Evolutionary conservation across 2,797 vertebrate species (phyloP).

Genomic region (Sebastes paucispinis): DNA sequence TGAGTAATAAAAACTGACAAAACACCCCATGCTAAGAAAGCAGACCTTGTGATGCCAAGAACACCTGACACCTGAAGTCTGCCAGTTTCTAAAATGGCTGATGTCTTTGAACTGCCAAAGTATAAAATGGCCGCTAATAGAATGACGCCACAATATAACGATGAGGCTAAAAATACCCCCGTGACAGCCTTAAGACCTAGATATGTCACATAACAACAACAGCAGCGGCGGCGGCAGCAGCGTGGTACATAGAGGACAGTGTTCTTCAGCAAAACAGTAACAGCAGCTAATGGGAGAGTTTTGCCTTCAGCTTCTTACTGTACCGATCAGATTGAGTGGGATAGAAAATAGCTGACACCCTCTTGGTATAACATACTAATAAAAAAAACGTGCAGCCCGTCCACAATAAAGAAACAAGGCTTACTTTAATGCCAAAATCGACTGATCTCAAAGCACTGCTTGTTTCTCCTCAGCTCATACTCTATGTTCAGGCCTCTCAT

Average conservation of each 20-base stretch:
- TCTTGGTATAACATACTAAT: background rate
- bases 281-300: constrained; percentile 9
- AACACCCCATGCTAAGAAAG: constrained; percentile 20
- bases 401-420: background rate
- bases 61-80: constrained; percentile 60
- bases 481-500: background rate
- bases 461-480: background rate
- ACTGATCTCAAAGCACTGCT: background rate
- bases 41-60: constrained; percentile 42
- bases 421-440: background rate
- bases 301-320: constrained; percentile 8
- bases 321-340: background rate
- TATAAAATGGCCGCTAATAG: constrained; percentile 72
- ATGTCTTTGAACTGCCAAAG: constrained; percentile 59
- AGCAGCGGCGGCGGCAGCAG: constrained; percentile 39
- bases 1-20: constrained; percentile 33
- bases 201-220: constrained; percentile 67
- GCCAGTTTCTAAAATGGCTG: constrained; percentile 67
- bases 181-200: constrained; percentile 67
- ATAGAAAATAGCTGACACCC: background rate
- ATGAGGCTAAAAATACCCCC: constrained; percentile 66
- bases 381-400: background rate
- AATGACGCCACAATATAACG: constrained; percentile 52
- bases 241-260: constrained; percentile 10
- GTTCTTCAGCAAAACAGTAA: constrained; percentile 44